These are phyloP conservation scores for Elanoides forficatus DNA, from an alignment of 2,113 vertebrate species.

Conservation along the genomic window DNA sequence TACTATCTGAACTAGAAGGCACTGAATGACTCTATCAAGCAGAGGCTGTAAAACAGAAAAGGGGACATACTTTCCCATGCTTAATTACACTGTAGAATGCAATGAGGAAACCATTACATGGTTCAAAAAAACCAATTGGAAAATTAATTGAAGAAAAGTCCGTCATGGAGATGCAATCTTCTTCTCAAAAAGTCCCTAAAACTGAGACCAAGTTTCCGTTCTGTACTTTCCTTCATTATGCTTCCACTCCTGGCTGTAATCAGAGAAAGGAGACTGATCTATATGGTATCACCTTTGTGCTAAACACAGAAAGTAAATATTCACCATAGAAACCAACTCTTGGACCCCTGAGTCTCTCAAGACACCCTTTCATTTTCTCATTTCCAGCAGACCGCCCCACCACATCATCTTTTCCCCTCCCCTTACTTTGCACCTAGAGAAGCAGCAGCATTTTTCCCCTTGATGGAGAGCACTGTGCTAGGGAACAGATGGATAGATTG, in stretches of 20 bases:
- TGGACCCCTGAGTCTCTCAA: neutral
- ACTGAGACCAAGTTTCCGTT: neutral
- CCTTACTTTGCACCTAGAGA: neutral
- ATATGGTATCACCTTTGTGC: neutral
- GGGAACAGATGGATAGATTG: neutral
- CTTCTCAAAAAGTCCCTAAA: neutral
- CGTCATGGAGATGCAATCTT: neutral
- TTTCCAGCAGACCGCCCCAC: neutral
- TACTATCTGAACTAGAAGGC: neutral
- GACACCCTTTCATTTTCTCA: neutral
- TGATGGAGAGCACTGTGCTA: neutral
- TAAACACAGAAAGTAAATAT: neutral
- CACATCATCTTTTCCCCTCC: neutral
- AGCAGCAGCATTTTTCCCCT: neutral
- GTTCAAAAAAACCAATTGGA: neutral
- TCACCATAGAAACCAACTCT: neutral
- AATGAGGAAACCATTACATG: neutral
- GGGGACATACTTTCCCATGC: neutral
- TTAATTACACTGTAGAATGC: neutral
- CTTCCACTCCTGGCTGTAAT: neutral
- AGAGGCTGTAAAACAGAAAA: neutral
- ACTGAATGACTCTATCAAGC: neutral
- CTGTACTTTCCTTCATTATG: neutral
- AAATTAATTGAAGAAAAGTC: neutral
- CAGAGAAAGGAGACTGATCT: neutral